Conservation (phyloP, 23 tunicate genomes). For the Oikopleura albicans region DNA sequence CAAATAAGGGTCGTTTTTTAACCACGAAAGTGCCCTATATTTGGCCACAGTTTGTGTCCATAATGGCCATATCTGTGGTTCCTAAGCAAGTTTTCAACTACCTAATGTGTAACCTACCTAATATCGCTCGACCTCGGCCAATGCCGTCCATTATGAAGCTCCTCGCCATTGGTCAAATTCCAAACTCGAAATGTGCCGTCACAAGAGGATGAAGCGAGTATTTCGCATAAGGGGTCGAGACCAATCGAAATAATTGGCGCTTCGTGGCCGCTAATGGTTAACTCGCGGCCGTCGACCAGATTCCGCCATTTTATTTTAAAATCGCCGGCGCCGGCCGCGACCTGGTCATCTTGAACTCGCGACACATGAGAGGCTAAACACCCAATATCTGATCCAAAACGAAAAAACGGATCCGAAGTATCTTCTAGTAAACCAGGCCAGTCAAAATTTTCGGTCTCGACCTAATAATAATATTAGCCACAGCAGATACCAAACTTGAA, state of each 20-base stretch:
- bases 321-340: not conserved
- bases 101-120: not conserved
- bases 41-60: too few relatives aligned
- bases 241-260: conserved; percentile 63
- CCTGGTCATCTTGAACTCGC: not conserved
- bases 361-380: not conserved
- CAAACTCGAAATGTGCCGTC: not conserved
- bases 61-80: too few relatives aligned
- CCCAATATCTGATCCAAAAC: not conserved
- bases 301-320: not conserved
- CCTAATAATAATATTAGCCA: too few relatives aligned
- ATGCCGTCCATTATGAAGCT: not conserved
- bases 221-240: conserved; percentile 37
- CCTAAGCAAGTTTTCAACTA: too few relatives aligned
- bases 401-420: not conserved
- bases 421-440: not conserved
- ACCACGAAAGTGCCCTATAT: too few relatives aligned
- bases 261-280: conserved; percentile 44
- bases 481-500: too few relatives aligned
- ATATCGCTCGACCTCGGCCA: not conserved
- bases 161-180: not conserved
- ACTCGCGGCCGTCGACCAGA: not conserved
- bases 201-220: not conserved
- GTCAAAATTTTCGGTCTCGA: not conserved
- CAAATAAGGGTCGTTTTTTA: too few relatives aligned